A percentile compares a stretch with the other conserved stretches of the same genome.
Evolutionary conservation across 2,888 invertebrate genomes (phyloP).

Genomic region (Baronia brevicornis): DNA sequence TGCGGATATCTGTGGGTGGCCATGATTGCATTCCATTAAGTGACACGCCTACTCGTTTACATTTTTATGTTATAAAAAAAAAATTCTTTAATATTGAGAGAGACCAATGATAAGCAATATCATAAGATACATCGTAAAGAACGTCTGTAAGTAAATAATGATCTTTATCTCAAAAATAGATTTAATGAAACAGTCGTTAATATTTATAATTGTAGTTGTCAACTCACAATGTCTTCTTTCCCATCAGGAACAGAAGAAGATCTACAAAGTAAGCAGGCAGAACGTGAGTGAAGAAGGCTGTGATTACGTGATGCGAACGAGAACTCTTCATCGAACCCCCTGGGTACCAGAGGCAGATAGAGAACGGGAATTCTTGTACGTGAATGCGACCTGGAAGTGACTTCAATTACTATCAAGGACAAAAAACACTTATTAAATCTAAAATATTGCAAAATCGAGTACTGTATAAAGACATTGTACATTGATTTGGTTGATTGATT

Average conservation of each 20-base stretch:
- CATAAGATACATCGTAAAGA: no score
- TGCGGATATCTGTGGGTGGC: no score
- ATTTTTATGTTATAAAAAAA: no score
- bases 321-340: constrained; percentile 83
- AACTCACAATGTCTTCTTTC: constrained; percentile 87
- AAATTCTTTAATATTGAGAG: no score
- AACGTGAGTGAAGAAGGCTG: constrained; percentile 82
- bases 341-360: constrained; percentile 86
- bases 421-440: no score
- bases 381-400: constrained; percentile 59
- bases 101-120: no score
- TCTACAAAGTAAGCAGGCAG: constrained; percentile 88
- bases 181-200: not conserved
- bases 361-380: constrained; percentile 83
- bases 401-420: not conserved
- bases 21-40: no score
- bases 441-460: no score
- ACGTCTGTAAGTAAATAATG: not conserved
- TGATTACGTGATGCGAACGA: constrained; percentile 78
- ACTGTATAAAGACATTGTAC: no score
- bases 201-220: not conserved
- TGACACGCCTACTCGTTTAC: no score
- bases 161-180: constrained; percentile 62
- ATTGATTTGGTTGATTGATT: no score
- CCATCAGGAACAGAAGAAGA: constrained; percentile 77